Base-by-base conservation (phyloP, 1,140 invertebrate species). In the Amphibalanus amphitrite region DNA sequence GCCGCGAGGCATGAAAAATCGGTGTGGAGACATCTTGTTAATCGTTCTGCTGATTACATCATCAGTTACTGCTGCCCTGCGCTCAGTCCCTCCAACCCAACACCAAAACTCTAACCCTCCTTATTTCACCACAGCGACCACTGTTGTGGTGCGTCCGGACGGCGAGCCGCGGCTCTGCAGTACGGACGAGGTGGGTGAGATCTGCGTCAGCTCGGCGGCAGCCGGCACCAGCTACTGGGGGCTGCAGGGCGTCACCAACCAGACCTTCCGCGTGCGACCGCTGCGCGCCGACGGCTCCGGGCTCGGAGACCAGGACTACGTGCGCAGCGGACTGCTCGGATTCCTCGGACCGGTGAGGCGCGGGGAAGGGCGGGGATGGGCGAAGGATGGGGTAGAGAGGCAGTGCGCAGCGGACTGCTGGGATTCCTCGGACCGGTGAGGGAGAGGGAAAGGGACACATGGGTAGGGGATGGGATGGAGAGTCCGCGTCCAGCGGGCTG, bases 101-200 rank as follows among this genome's bases (percentile, higher is more conserved):
- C 38, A 17, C 38, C 38, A 17, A 8, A 17, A 8, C 38, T 17
- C 17, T 6, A 38, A 6, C 6, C 6, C 38, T 17, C 72, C 74
- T 47, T 75, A 79, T 72, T 59, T 75, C 74, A 72, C 81, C 78
- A 8, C 79, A 90, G 93, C 89, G 79, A 87, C 93, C 71, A 97
- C 98, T 79, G 90, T 96, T 0, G 96, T 99, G 0, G 90, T 98
- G 8, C 92, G 95, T 79, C 90, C 97, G 82, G 94, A 97, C 76
- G 95, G 94, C 4, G 84, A 88, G 20, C 88, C 96, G 0, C 90
- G 89, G 76, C 84, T 99, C 3, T 99, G 97, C 81, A 97, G 97
- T 81, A 97, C 96, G 0, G 96, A 98, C 80, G 95, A 99, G 83
- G 93, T 97, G 0, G 96, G 96, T 0, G 96, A 99, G 81, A 95